A percentile compares a stretch with the other conserved stretches of the same genome.
phyloP scores from a whole-genome alignment of 2,797 vertebrate genomes.

The Falco berigora region DNA sequence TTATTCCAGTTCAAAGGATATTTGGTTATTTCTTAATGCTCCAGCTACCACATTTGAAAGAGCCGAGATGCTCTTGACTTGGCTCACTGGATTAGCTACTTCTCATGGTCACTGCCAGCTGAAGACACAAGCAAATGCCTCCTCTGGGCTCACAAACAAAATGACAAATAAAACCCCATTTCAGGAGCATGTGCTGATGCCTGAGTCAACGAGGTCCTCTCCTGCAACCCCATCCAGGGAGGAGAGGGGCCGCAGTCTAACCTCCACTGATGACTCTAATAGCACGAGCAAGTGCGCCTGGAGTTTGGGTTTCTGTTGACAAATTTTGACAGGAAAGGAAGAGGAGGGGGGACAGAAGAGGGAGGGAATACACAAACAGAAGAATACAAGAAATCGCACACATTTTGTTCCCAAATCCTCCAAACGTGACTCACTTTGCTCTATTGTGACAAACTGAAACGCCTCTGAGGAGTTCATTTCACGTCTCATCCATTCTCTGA shows the following conservation, averaged over 20 bases:
- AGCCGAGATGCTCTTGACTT: neutral
- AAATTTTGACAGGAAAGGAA: neutral
- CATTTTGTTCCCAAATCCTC: constrained; percentile 44
- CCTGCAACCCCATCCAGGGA: neutral
- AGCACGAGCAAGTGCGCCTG: neutral
- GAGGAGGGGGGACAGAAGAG: neutral
- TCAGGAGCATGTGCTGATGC: neutral
- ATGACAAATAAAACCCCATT: neutral
- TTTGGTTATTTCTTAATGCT: constrained; percentile 1
- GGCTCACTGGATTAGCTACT: neutral
- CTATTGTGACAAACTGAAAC: constrained; percentile 66
- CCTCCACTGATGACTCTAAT: neutral
- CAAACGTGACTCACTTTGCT: constrained; percentile 58
- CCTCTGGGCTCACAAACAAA: neutral
- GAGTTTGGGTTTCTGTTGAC: neutral
- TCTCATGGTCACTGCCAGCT: neutral
- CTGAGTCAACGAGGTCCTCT: neutral
- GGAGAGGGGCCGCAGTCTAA: neutral
- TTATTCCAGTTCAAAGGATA: neutral
- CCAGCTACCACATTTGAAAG: neutral
- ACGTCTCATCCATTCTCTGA: constrained; percentile 69
- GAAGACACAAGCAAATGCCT: neutral
- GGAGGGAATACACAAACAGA: neutral
- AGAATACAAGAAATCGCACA: neutral
- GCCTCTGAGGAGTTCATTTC: constrained; percentile 72